Percentiles rank a stretch among this genome's conserved stretches.
Evolutionary conservation across 1,140 invertebrate genomes (phyloP).

Genomic region (Drosophila quadrilineata): DNA sequence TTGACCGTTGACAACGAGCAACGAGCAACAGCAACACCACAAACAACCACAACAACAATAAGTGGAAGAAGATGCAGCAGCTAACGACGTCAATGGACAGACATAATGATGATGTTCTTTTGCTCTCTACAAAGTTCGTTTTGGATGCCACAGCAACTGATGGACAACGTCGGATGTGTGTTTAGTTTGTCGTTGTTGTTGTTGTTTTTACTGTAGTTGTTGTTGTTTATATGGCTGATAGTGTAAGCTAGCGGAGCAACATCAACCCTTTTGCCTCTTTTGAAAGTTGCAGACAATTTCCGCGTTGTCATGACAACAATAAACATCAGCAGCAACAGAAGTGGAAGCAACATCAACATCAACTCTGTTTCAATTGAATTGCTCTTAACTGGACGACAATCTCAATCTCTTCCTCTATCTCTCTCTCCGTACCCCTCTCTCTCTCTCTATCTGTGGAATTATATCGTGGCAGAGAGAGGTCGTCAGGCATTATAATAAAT

Average conservation of each 20-base stretch:
- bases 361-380: conserved; percentile 51
- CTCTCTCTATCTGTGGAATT: too few relatives aligned
- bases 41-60: conserved; percentile 11
- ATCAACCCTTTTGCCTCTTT: conserved; percentile 63
- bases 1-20: conserved; percentile 28
- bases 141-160: conserved; percentile 48
- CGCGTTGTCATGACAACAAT: conserved; percentile 70
- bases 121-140: conserved; percentile 30
- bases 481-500: not conserved
- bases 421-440: too few relatives aligned
- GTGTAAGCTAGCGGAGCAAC: conserved; percentile 29
- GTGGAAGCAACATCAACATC: too few relatives aligned
- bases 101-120: conserved; percentile 69
- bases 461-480: too few relatives aligned
- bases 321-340: conserved; percentile 30
- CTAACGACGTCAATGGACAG: conserved; percentile 44
- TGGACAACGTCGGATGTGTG: conserved; percentile 66
- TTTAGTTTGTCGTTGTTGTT: conserved; percentile 28
- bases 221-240: conserved; percentile 33
- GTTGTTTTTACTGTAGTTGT: conserved; percentile 27
- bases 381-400: conserved; percentile 62
- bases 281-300: conserved; percentile 62
- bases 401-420: conserved; percentile 44
- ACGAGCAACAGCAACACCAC: conserved; percentile 21
- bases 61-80: too few relatives aligned